Evolutionary conservation across 2,888 invertebrate genomes (phyloP).

Genomic region (Aleiodes testaceus): DNA sequence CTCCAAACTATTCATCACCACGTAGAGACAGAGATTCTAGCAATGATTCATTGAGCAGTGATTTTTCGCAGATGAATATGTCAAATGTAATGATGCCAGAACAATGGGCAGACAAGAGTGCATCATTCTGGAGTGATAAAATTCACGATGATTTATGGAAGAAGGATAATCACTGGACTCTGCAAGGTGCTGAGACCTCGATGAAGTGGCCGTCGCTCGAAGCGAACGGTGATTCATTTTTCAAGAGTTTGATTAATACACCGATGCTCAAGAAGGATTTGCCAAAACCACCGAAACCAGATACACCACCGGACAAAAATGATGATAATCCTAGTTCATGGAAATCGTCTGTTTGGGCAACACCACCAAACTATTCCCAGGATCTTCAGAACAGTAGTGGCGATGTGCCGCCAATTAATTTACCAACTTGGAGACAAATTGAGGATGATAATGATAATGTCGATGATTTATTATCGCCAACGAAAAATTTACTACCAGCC

Average conservation of each 20-base stretch:
- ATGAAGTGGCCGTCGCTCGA: constrained; percentile 62
- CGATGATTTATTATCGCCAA: constrained; percentile 65
- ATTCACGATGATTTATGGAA: constrained; percentile 56
- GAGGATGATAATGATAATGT: constrained; percentile 53
- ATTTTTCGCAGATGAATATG: constrained; percentile 54
- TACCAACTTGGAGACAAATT: constrained; percentile 64
- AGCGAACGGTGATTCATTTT: constrained; percentile 57
- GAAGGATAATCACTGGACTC: constrained; percentile 59
- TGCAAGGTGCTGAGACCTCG: constrained; percentile 49
- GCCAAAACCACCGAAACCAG: constrained; percentile 72
- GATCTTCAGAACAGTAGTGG: constrained; percentile 61
- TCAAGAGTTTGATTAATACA: constrained; percentile 58
- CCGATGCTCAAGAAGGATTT: constrained; percentile 53
- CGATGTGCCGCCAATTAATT: constrained; percentile 64
- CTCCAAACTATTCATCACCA: constrained; percentile 59
- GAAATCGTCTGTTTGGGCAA: constrained; percentile 68
- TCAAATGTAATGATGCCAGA: constrained; percentile 49
- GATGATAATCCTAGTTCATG: constrained; percentile 56
- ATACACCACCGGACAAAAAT: constrained; percentile 72
- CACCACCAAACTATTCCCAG: constrained; percentile 63
- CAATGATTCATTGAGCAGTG: constrained; percentile 66
- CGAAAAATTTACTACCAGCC: constrained; percentile 66
- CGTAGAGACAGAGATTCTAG: constrained; percentile 66
- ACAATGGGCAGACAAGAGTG: constrained; percentile 54
- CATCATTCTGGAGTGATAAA: constrained; percentile 55